These are phyloP conservation scores for Acleris sparsana DNA, from an alignment of 2,888 invertebrate species.

Conservation along the genomic window DNA sequence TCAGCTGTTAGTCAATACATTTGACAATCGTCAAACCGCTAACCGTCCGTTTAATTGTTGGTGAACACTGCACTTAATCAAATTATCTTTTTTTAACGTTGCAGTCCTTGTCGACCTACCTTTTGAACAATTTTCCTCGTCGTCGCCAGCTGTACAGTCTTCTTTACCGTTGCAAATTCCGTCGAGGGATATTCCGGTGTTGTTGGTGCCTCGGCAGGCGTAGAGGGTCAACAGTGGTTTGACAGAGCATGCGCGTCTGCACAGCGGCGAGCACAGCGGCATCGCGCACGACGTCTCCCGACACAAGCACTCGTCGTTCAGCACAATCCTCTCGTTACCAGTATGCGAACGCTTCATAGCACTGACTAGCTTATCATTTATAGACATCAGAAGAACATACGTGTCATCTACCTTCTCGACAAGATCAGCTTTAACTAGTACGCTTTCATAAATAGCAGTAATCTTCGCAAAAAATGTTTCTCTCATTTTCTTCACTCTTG, in stretches of 20 bases:
- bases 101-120: conserved; percentile 46
- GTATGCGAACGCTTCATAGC: conserved; percentile 63
- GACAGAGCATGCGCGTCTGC: conserved; percentile 57
- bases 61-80: no score
- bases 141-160: conserved; percentile 62
- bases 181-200: conserved; percentile 51
- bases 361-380: conserved; percentile 57
- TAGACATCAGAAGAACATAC: conserved; percentile 50
- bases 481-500: conserved; percentile 49
- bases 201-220: conserved; percentile 48
- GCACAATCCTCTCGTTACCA: conserved; percentile 58
- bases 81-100: no score
- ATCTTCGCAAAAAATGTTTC: conserved; percentile 54
- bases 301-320: conserved; percentile 58
- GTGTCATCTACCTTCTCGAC: conserved; percentile 48
- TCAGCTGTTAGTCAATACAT: no score
- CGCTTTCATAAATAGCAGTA: conserved; percentile 51
- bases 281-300: conserved; percentile 53
- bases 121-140: conserved; percentile 60
- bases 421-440: conserved; percentile 41
- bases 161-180: conserved; percentile 59
- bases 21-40: no score
- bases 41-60: no score
- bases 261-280: conserved; percentile 54
- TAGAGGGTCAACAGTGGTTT: conserved; percentile 57